Base-by-base conservation (phyloP, 2,888 invertebrate genomes). In the Drosophila anomalipes region DNA sequence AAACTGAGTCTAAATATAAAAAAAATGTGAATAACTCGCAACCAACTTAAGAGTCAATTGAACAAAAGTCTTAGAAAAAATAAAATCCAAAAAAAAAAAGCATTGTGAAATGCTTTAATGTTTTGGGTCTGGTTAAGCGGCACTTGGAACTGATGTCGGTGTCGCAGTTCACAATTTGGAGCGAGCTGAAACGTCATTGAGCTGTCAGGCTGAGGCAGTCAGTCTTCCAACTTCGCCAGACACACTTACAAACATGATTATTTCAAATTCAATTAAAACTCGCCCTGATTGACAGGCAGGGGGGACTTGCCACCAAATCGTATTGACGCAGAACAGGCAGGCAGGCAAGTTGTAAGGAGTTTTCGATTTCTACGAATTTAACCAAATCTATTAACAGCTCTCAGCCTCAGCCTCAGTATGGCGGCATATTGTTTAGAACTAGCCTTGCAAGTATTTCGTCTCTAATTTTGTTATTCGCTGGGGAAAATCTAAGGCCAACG, bases 261-360 rank as follows among this genome's bases (percentile, higher is more conserved):
- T 79, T 82, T 77, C 64, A 71, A 79, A 90, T 90, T 86, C 83
- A 88, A 86, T 86, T 90, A 86, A 86, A 83, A 69, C 69, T 64
- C 68, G 71, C 69, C 74, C 35, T 88, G 90, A 90, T 88, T 86
- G 86, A 90, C 86, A 86, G 86, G 79, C 89, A 83, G 69, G 63
- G 54, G 56, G 39, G 22, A n/a, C 56, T 65, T 61, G 75, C 56
- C 75, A 54, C 41, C 10, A 3, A 16, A 26, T 37, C 41, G 22
- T 53, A 63, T 70, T 79, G 74, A 79, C 79, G 56, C 35, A 22
- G 37, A 41, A 7, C 56, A 22, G 22, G 33, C 70, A 22, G 22
- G 33, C 70, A 61, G 77, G 28, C 39, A 41, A 5, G 26, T 22
- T 28, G 65, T 5, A 66, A 64, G 72, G 64, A 81, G 77, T 77